Conservation (phyloP, 2,888 invertebrate species). For the Osedax fenrisi region DNA sequence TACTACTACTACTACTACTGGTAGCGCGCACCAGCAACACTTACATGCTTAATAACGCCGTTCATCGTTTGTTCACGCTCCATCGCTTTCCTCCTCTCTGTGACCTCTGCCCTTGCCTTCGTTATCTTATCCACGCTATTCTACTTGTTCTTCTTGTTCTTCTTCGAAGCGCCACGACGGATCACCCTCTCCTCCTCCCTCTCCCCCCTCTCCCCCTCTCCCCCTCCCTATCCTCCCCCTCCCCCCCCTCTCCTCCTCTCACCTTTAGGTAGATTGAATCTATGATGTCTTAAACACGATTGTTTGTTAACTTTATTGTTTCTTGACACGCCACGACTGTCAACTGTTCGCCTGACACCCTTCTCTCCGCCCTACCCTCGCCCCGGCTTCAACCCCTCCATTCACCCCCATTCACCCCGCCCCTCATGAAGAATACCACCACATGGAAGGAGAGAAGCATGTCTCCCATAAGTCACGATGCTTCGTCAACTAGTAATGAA, state of each 20-base stretch:
- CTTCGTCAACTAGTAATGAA: slow-evolving; percentile 38
- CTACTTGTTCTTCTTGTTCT: background rate
- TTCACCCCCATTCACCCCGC: background rate
- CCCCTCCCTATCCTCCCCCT: background rate
- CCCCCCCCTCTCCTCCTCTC: background rate
- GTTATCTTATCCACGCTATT: background rate
- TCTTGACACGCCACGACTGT: too few species aligned
- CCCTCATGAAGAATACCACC: background rate
- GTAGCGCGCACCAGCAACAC: too few species aligned
- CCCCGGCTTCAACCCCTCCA: background rate
- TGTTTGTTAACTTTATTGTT: too few species aligned
- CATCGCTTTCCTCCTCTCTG: too few species aligned
- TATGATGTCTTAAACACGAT: too few species aligned
- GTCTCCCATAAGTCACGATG: background rate
- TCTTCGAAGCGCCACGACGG: background rate
- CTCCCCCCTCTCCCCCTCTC: background rate
- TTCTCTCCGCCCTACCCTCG: background rate
- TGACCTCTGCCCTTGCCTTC: too few species aligned
- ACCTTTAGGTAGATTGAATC: too few species aligned
- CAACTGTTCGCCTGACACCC: too few species aligned
- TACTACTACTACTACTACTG: too few species aligned
- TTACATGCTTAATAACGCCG: too few species aligned
- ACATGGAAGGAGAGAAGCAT: background rate
- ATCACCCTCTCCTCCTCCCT: background rate
- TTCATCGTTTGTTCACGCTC: too few species aligned